Conservation (phyloP, 1,140 invertebrate species). For the Arctopsyche grandis region DNA sequence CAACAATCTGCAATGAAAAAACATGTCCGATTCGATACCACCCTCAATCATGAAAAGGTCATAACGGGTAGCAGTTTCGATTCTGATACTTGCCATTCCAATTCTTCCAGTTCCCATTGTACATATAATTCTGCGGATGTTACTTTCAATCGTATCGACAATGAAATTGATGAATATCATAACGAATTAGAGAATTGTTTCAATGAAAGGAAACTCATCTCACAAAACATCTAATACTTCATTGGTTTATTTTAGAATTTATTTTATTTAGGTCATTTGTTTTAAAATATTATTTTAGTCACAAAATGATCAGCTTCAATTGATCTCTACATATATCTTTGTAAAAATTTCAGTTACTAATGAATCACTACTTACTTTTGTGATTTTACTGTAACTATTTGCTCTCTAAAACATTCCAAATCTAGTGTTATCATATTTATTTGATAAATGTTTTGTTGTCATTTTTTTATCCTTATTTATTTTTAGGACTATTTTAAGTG, state of each 20-base stretch:
- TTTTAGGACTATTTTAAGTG: too few relatives aligned
- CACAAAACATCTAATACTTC: conserved; percentile 59
- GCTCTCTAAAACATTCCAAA: too few relatives aligned
- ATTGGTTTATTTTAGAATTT: not conserved
- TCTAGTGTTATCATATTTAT: too few relatives aligned
- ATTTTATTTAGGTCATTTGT: not conserved
- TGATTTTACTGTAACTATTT: too few relatives aligned
- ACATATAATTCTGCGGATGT: conserved; percentile 21
- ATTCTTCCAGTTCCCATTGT: not conserved
- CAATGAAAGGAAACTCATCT: conserved; percentile 65
- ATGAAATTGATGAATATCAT: conserved; percentile 64
- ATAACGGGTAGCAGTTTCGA: conserved; percentile 66
- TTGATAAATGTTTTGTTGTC: too few relatives aligned
- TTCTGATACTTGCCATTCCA: conserved; percentile 45
- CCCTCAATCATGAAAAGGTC: conserved; percentile 63
- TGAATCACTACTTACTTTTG: too few relatives aligned
- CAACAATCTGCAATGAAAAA: conserved; percentile 58
- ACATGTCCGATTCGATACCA: conserved; percentile 65
- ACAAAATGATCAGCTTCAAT: too few relatives aligned
- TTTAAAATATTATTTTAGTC: not conserved
- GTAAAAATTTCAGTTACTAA: too few relatives aligned
- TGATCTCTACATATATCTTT: too few relatives aligned
- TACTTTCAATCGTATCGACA: conserved; percentile 46
- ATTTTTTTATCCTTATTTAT: too few relatives aligned
- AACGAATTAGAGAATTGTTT: conserved; percentile 66